Percentiles rank a stretch among this genome's conserved stretches.
Conservation (phyloP, 2,113 vertebrate genomes). For the Melanerpes formicivorus region DNA sequence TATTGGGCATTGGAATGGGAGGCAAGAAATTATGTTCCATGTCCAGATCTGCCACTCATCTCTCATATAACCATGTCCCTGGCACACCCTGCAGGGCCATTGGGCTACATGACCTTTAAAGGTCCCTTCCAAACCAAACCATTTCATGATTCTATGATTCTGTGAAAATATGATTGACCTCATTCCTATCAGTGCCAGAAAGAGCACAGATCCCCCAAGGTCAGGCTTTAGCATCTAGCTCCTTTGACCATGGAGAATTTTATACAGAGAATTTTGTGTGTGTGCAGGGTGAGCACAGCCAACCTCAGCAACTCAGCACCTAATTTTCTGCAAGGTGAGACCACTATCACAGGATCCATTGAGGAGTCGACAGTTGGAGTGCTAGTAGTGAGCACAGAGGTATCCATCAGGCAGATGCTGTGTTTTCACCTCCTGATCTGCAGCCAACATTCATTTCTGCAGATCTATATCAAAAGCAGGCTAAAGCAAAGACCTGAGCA, state of each 20-base stretch:
- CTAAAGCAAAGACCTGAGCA: neutral
- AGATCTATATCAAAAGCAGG: neutral
- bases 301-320: neutral
- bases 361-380: neutral
- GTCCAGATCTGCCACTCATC: neutral
- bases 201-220: neutral
- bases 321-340: neutral
- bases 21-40: neutral
- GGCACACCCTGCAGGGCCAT: too few relatives aligned
- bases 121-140: too few relatives aligned
- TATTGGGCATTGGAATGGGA: neutral
- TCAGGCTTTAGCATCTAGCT: neutral
- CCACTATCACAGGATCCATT: too few relatives aligned
- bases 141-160: neutral
- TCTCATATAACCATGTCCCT: neutral
- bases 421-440: neutral
- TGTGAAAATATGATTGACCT: neutral
- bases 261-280: neutral
- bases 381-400: neutral
- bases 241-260: fast-evolving
- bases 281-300: neutral
- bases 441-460: neutral
- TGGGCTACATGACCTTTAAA: too few relatives aligned
- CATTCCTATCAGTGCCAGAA: neutral
- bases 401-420: neutral